These are phyloP conservation scores for Muscicapa striata DNA, from an alignment of 2,797 vertebrate genomes.

Conservation along the genomic window DNA sequence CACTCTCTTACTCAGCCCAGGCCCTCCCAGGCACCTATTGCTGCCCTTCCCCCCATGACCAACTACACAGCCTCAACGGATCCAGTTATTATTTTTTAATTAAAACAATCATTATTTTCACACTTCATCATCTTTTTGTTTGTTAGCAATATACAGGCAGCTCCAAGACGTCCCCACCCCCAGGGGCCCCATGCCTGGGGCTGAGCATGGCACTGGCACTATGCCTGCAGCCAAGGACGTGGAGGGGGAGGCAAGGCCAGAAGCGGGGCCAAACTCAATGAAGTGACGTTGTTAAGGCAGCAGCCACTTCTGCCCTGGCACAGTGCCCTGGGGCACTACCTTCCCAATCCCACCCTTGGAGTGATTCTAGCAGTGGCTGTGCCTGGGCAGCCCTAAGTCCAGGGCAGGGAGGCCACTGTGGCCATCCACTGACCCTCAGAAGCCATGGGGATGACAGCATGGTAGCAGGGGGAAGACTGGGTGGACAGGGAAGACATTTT, in stretches of 20 bases:
- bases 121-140: slow-evolving; percentile 29
- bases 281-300: slow-evolving; percentile 33
- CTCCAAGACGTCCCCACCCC: neutral
- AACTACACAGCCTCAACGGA: neutral
- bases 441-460: neutral
- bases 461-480: neutral
- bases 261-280: neutral
- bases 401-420: rapidly evolving
- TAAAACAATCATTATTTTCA: slow-evolving; percentile 66
- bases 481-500: neutral
- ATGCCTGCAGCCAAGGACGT: rapidly evolving
- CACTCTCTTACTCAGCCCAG: neutral
- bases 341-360: rapidly evolving
- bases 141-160: slow-evolving; percentile 71
- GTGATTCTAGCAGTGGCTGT: neutral
- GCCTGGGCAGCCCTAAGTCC: neutral
- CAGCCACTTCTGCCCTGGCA: neutral
- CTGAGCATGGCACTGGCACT: neutral
- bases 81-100: slow-evolving; percentile 65
- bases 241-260: neutral
- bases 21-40: neutral
- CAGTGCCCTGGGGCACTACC: neutral
- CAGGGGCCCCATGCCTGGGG: neutral
- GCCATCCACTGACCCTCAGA: neutral
- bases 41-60: neutral